A percentile compares a stretch with the other conserved stretches of the same genome.
Evolutionary conservation across 1,140 invertebrate species (phyloP).

Genomic region (Contarinia nasturtii): DNA sequence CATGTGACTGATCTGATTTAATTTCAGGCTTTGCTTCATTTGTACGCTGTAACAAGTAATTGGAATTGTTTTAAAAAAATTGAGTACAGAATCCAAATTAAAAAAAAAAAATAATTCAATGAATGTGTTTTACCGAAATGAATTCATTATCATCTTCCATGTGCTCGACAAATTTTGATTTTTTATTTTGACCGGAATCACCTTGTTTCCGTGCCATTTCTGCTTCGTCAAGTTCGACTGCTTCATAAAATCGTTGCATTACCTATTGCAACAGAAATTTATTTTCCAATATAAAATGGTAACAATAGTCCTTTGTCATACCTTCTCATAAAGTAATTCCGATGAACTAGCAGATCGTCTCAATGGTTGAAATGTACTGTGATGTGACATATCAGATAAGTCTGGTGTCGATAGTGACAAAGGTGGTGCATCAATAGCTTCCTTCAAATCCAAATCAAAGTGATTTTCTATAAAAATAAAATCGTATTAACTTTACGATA

Average conservation of each 20-base stretch:
- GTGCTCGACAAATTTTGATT: no score
- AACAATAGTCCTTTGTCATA: not conserved
- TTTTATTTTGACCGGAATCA: no score
- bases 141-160: not conserved
- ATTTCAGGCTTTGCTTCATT: not conserved
- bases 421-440: slow-evolving; percentile 40
- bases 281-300: not conserved
- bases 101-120: not conserved
- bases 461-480: slow-evolving; percentile 12
- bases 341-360: slow-evolving; percentile 60
- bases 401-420: slow-evolving; percentile 63
- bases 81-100: no score
- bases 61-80: no score
- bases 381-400: slow-evolving; percentile 30
- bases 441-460: slow-evolving; percentile 29
- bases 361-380: slow-evolving; percentile 30
- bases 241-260: slow-evolving; percentile 59
- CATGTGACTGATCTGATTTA: not conserved
- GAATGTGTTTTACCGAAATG: not conserved
- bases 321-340: slow-evolving; percentile 55
- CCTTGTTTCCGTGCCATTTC: slow-evolving; percentile 23
- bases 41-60: not conserved
- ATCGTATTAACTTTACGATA: not conserved
- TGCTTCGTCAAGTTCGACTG: slow-evolving; percentile 47
- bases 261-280: slow-evolving; percentile 55